phyloP scores from a whole-genome alignment of 2,797 vertebrate species.

The Anabas testudineus region DNA sequence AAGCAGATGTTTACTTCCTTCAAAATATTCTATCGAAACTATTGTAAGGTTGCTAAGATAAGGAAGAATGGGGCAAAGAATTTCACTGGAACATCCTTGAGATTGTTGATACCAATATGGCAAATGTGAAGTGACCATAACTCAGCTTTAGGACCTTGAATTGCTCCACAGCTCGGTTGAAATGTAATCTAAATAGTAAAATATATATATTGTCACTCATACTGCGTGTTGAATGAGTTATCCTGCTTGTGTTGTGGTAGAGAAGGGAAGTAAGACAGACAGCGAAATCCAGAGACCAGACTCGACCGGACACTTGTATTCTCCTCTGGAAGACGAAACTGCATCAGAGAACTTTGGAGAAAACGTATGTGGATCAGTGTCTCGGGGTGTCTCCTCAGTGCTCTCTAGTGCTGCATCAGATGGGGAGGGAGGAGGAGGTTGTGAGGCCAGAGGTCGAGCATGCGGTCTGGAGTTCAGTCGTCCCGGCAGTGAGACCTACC shows the following conservation, averaged over 20 bases:
- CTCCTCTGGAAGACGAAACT: constrained; percentile 81
- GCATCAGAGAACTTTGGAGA: constrained; percentile 59
- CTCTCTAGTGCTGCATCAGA: constrained; percentile 87
- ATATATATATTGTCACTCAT: no score
- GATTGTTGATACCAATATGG: no score
- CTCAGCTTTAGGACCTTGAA: not conserved
- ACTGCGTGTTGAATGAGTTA: no score
- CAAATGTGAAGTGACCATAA: not conserved
- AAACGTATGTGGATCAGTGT: constrained; percentile 64
- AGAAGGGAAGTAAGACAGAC: constrained; percentile 75
- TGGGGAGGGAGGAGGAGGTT: constrained; percentile 76
- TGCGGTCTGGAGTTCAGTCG: constrained; percentile 79
- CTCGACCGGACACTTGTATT: constrained; percentile 57
- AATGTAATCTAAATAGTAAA: not conserved
- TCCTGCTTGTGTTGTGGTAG: constrained; percentile 62
- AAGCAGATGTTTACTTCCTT: no score
- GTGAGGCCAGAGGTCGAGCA: constrained; percentile 72
- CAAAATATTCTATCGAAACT: no score
- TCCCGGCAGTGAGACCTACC: constrained; percentile 89
- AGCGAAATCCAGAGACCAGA: constrained; percentile 68
- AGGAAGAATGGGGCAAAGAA: no score
- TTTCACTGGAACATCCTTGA: no score
- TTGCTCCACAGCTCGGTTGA: not conserved
- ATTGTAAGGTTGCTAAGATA: no score
- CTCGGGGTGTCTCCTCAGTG: constrained; percentile 79